Conservation (phyloP, 1,140 invertebrate genomes). For the Nebria ingens region DNA sequence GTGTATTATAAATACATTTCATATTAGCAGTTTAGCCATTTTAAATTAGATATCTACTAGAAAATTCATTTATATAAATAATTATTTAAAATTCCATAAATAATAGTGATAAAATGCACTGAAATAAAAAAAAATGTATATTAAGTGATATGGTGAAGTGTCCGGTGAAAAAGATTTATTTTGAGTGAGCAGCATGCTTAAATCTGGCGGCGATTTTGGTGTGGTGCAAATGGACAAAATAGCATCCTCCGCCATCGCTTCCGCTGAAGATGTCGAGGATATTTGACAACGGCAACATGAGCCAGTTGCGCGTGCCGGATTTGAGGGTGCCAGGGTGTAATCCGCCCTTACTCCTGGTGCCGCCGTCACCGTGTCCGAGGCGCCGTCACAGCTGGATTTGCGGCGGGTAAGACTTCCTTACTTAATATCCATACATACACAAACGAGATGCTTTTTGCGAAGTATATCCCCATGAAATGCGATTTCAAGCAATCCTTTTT, state of each 20-base stretch:
- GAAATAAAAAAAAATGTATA: not conserved
- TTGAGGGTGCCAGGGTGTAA: conserved; percentile 31
- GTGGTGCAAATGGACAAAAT: not conserved
- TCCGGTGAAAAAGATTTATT: conserved; percentile 9
- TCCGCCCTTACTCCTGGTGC: conserved; percentile 29
- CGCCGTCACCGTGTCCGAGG: conserved; percentile 25
- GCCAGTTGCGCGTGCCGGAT: conserved; percentile 33
- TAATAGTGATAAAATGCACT: not conserved
- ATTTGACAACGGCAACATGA: conserved; percentile 4
- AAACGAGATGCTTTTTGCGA: no score
- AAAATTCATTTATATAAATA: no score
- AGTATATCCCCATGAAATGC: no score
- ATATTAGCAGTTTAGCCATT: no score
- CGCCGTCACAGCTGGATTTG: conserved; percentile 37
- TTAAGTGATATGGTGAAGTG: conserved; percentile 7
- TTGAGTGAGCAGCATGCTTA: not conserved
- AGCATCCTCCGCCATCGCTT: not conserved
- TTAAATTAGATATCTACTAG: no score
- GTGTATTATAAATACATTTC: no score
- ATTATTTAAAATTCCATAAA: no score
- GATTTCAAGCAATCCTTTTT: no score
- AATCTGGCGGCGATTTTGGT: not conserved
- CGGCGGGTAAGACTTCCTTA: conserved; percentile 16
- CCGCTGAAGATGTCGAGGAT: not conserved
- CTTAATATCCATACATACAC: not conserved